phyloP scores from a whole-genome alignment of 2,888 invertebrate species.

The Orchesellides sinensis region DNA sequence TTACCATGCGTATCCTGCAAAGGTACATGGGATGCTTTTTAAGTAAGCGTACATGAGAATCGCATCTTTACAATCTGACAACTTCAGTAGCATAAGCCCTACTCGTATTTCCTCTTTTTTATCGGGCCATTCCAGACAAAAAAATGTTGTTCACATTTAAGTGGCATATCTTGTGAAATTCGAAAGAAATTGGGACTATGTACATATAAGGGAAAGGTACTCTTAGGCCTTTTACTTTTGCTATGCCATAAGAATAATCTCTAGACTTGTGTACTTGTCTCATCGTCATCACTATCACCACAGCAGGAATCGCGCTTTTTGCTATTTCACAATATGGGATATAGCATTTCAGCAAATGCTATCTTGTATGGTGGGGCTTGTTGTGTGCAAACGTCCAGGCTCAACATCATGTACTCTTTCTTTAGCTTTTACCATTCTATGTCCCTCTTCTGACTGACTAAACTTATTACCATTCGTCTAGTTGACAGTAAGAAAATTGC shows the following conservation, averaged over 20 bases:
- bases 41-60: conserved; percentile 24
- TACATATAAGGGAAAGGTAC: not conserved
- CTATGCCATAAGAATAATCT: too few species aligned
- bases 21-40: conserved; percentile 12
- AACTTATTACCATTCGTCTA: conserved; percentile 19
- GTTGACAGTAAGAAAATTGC: conserved; percentile 29
- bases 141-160: conserved; percentile 3
- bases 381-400: not conserved
- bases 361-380: too few species aligned
- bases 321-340: too few species aligned
- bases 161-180: not conserved
- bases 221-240: too few species aligned
- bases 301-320: too few species aligned
- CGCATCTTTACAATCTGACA: not conserved
- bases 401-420: not conserved
- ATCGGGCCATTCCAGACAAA: conserved; percentile 13
- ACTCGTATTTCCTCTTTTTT: not conserved
- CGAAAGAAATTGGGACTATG: not conserved
- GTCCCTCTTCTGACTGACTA: conserved; percentile 15
- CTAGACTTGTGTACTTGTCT: too few species aligned
- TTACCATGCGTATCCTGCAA: conserved; percentile 4
- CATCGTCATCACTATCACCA: too few species aligned
- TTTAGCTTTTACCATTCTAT: not conserved
- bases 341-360: too few species aligned
- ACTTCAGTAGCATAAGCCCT: not conserved